Evolutionary conservation across 1,140 invertebrate species (phyloP).

Genomic region (Rhagoletis pomonella): DNA sequence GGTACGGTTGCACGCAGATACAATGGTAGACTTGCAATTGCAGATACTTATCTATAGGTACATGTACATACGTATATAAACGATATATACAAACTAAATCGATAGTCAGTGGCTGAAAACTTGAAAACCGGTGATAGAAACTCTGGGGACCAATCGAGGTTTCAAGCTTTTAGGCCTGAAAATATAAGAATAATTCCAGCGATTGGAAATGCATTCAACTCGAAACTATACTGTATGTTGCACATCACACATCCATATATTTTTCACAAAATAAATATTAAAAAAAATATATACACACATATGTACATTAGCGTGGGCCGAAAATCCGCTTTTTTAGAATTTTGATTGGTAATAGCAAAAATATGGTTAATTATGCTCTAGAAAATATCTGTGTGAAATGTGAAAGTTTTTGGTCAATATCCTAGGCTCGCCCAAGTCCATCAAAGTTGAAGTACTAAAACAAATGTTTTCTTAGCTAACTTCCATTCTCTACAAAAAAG

Average conservation of each 20-base stretch:
- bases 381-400: too few species aligned
- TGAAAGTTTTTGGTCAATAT: too few species aligned
- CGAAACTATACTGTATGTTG: background rate
- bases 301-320: too few species aligned
- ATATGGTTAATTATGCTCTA: too few species aligned
- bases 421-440: too few species aligned
- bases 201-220: background rate
- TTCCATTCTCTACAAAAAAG: too few species aligned
- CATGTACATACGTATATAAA: background rate
- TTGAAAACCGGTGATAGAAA: background rate
- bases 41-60: background rate
- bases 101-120: background rate
- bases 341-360: too few species aligned
- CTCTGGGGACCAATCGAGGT: background rate
- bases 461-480: too few species aligned
- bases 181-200: slow-evolving; percentile 16
- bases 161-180: slow-evolving; percentile 23
- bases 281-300: too few species aligned
- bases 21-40: slow-evolving; percentile 10
- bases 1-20: slow-evolving; percentile 3
- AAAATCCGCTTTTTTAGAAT: too few species aligned
- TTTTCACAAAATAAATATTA: background rate
- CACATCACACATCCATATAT: background rate
- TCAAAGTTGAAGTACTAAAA: background rate
- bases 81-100: background rate